Evolutionary conservation across 2,888 invertebrate genomes (phyloP), one percentile per base, ranked within the genome.

Genomic region (Rambutsinella grinnellia): DNA sequence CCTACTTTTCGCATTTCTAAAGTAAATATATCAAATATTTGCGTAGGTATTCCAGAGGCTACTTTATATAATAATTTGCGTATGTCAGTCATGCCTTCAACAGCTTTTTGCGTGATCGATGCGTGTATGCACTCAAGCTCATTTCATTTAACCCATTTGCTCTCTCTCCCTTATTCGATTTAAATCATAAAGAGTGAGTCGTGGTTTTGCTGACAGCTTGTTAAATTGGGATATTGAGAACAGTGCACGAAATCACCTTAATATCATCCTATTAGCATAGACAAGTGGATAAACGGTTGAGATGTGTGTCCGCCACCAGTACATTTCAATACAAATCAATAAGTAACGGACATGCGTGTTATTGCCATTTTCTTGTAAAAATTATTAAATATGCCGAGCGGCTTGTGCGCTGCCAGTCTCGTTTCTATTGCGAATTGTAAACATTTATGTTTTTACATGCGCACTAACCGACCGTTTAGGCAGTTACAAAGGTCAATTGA

Each of bases 201-300:
- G 74, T 75, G 74, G 74, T 62, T 75, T 67, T 67, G 49, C 27
- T 75, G 74, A 75, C 74, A 75, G 74, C 67, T 75, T 67, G 74
- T 75, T 75, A 75, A 75, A 67, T 75, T 75, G 61, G 67, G 47
- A 75, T 62, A 60, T 66, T 66, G 61, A 44, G 66, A 60, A 46
- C 54, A 13, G 46, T 53, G 60, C 74, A 75, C 74, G 74, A 75
- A 60, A 51, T 75, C 66, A 67, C 60, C 63, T 71, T 56, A 56
- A 66, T 56, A 54, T 23, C 27, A 23, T 21, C 63, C 47, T 27
- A 27, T 54, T 65, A 53, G 44, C 53, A 65, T 65, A 65, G 5
- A 36, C 6, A 13, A 36, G 36, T 36, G 13, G 36, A 13, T 36
- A 36, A 49, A 49, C n/a, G 49, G 19, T 49, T 49, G 36, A 36